Percentiles rank a stretch among this genome's conserved stretches.
Evolutionary conservation across 1,140 invertebrate genomes (phyloP).

Genomic region (Whitmania pigra): DNA sequence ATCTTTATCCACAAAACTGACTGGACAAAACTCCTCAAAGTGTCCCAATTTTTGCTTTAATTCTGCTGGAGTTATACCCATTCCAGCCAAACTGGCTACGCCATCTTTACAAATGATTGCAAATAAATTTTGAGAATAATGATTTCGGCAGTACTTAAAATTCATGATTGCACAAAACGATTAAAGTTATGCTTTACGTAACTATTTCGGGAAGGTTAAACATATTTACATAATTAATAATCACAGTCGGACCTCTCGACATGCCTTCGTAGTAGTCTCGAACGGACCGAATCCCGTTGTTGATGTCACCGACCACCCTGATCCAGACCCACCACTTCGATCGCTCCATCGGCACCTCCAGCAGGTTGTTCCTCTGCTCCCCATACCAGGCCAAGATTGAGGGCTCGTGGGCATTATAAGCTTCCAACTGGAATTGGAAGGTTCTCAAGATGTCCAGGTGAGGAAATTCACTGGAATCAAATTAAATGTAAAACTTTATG

Average conservation of each 20-base stretch:
- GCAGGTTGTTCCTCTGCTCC: slow-evolving; percentile 38
- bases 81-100: slow-evolving; percentile 36
- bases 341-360: slow-evolving; percentile 31
- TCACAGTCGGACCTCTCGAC: neutral
- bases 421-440: slow-evolving; percentile 34
- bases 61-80: slow-evolving; percentile 42
- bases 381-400: slow-evolving; percentile 38
- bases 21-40: slow-evolving; percentile 42
- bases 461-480: slow-evolving; percentile 30
- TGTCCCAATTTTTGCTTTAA: slow-evolving; percentile 39
- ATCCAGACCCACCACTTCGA: slow-evolving; percentile 36
- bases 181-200: no score
- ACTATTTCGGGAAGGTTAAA: no score
- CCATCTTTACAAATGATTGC: slow-evolving; percentile 29
- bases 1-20: slow-evolving; percentile 35
- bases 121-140: neutral
- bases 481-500: neutral
- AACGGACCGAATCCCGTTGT: neutral
- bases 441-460: slow-evolving; percentile 41
- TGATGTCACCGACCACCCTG: neutral
- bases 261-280: neutral
- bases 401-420: slow-evolving; percentile 32
- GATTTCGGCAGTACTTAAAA: no score
- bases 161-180: no score
- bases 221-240: no score